These are phyloP conservation scores for Pyrrhia umbra DNA, from an alignment of 2,888 invertebrate species.

Conservation along the genomic window DNA sequence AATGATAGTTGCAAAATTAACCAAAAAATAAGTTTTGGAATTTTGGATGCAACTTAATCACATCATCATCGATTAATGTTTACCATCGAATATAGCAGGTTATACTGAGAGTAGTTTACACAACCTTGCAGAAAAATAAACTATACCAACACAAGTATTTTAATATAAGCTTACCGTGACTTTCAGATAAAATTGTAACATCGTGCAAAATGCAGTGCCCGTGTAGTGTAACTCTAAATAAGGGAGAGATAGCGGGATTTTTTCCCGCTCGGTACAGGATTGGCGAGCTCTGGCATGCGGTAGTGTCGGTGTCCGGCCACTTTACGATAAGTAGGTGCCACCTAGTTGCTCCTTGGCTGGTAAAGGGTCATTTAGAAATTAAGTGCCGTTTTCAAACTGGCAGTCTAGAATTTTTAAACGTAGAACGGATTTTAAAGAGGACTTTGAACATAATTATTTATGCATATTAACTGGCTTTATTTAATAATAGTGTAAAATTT, in stretches of 20 bases:
- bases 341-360: conserved; percentile 30
- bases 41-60: no score
- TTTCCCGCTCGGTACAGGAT: conserved; percentile 56
- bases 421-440: conserved; percentile 10
- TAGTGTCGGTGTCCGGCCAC: conserved; percentile 36
- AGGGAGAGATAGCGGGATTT: conserved; percentile 60
- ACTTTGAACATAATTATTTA: not conserved
- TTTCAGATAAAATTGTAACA: conserved; percentile 30
- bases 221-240: conserved; percentile 38
- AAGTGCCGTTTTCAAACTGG: conserved; percentile 33
- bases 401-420: conserved; percentile 26
- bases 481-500: not conserved
- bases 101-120: no score
- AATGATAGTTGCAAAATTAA: no score
- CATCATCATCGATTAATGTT: no score
- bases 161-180: conserved; percentile 18
- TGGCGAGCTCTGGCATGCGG: conserved; percentile 54
- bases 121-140: conserved; percentile 5
- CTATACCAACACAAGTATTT: not conserved
- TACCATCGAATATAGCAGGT: no score
- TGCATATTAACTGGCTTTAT: not conserved
- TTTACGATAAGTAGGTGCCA: conserved; percentile 33
- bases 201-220: conserved; percentile 13
- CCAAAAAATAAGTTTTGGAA: no score
- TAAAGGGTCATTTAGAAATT: conserved; percentile 31